A percentile compares a stretch with the other conserved stretches of the same genome.
These are phyloP conservation scores for Tachina grossa DNA, from an alignment of 2,888 invertebrate genomes.

Conservation along the genomic window DNA sequence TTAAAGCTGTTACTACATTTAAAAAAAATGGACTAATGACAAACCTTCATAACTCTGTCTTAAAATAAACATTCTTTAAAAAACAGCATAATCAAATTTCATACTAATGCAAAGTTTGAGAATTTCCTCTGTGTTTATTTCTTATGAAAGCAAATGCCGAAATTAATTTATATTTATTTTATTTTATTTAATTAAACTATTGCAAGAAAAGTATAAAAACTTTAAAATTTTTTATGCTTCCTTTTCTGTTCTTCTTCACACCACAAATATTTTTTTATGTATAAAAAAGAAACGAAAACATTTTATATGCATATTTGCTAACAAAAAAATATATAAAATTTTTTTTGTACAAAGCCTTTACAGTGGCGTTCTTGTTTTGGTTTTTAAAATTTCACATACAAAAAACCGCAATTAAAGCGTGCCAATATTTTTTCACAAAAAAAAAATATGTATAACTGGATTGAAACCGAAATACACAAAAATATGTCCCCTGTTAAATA, in stretches of 20 bases:
- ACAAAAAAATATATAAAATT: not conserved
- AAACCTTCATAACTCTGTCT: too few species aligned
- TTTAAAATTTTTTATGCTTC: too few species aligned
- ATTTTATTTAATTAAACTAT: too few species aligned
- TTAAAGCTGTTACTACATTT: too few species aligned
- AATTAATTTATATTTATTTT: too few species aligned
- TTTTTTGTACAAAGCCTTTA: not conserved
- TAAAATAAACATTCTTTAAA: too few species aligned
- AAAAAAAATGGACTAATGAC: too few species aligned
- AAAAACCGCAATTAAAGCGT: constrained; percentile 61
- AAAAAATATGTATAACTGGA: not conserved
- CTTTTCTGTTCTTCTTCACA: not conserved
- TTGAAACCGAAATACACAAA: constrained; percentile 22
- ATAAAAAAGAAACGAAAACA: not conserved
- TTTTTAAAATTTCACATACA: constrained; percentile 18
- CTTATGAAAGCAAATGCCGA: too few species aligned
- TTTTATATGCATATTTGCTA: not conserved
- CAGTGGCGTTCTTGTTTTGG: not conserved
- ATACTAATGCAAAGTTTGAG: too few species aligned
- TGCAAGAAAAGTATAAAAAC: too few species aligned
- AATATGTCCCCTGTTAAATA: constrained; percentile 35
- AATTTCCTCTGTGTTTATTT: too few species aligned
- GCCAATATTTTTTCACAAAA: constrained; percentile 33
- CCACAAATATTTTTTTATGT: not conserved
- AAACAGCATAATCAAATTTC: too few species aligned